Conservation (phyloP, 2,797 vertebrate species). For the Meriones psammophilus region DNA sequence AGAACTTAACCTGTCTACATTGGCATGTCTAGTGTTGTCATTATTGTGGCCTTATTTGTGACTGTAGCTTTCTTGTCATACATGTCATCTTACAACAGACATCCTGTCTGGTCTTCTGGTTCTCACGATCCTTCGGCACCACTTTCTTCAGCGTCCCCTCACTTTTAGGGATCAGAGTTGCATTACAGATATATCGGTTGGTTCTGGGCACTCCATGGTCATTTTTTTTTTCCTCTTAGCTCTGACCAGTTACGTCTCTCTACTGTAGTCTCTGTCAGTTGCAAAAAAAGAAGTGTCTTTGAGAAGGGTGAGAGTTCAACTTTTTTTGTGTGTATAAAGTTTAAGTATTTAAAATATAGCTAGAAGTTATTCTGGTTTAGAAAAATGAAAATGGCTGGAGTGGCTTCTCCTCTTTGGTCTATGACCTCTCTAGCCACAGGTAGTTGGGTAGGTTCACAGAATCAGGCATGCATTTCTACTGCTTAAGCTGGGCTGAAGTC, state of each 20-base stretch:
- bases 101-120: neutral
- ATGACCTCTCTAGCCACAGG: neutral
- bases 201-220: neutral
- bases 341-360: neutral
- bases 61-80: neutral
- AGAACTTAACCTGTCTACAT: neutral
- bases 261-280: neutral
- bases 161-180: neutral
- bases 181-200: no score
- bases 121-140: neutral
- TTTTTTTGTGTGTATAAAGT: neutral
- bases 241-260: neutral
- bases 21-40: neutral
- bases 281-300: neutral
- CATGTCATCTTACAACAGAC: no score
- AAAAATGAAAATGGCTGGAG: neutral
- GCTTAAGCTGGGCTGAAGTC: neutral
- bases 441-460: neutral
- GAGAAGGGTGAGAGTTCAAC: neutral
- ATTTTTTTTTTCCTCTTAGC: neutral
- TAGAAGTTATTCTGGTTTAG: neutral
- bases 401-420: neutral
- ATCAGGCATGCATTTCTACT: neutral
- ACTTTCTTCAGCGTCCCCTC: neutral
- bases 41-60: neutral